These are phyloP conservation scores for Opisthograptis luteolata DNA, from an alignment of 2,888 invertebrate genomes.

Conservation along the genomic window DNA sequence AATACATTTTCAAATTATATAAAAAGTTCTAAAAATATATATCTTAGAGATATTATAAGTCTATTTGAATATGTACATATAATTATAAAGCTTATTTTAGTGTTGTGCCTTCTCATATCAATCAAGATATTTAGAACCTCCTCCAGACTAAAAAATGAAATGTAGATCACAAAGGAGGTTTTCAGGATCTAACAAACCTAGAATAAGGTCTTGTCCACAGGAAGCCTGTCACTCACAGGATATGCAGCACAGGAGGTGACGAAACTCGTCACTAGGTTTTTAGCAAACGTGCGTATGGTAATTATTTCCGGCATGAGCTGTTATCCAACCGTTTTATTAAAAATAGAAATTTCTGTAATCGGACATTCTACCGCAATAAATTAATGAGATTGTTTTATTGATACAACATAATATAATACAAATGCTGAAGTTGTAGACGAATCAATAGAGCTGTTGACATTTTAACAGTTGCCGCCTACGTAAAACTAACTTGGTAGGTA, in stretches of 20 bases:
- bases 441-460: constrained; percentile 4
- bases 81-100: too few species aligned
- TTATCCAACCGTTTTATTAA: constrained; percentile 40
- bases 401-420: constrained; percentile 2
- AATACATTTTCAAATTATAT: too few species aligned
- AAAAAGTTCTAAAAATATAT: too few species aligned
- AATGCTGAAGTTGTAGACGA: background rate
- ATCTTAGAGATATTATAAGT: too few species aligned
- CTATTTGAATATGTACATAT: too few species aligned
- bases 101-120: too few species aligned
- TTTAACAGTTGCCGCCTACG: background rate
- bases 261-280: constrained; percentile 40
- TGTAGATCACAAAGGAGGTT: too few species aligned
- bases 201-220: background rate
- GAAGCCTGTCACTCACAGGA: background rate
- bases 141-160: too few species aligned
- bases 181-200: background rate
- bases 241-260: constrained; percentile 22
- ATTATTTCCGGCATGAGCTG: constrained; percentile 46
- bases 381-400: constrained; percentile 29
- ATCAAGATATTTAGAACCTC: too few species aligned
- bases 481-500: background rate
- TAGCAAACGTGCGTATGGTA: constrained; percentile 43
- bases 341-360: constrained; percentile 31
- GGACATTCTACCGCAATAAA: constrained; percentile 24